These are phyloP conservation scores for Mastomys coucha DNA, from an alignment of 2,113 vertebrate genomes.

Conservation along the genomic window DNA sequence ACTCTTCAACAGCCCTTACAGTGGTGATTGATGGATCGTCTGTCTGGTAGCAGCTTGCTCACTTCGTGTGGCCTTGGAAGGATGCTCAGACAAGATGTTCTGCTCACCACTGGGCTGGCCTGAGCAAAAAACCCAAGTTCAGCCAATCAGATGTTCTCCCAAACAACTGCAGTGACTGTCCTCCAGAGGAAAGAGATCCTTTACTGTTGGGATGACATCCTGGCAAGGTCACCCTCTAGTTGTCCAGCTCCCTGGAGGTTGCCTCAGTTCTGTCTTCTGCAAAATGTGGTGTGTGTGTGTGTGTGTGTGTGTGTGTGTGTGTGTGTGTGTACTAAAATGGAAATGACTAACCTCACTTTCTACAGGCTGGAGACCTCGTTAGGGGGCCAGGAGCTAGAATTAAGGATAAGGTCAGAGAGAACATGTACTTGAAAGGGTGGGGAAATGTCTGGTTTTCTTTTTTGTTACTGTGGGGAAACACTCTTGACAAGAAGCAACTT, in stretches of 20 bases:
- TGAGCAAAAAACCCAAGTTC: not conserved
- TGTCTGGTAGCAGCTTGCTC: not conserved
- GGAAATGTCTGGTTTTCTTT: not conserved
- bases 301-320: too few species aligned
- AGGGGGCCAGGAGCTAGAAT: not conserved
- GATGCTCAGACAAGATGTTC: not conserved
- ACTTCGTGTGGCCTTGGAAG: not conserved
- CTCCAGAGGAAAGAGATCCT: not conserved
- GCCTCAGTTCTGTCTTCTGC: not conserved
- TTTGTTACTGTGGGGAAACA: not conserved
- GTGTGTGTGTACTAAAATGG: not conserved
- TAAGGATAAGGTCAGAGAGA: not conserved
- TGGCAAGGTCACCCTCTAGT: not conserved
- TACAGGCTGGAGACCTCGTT: not conserved
- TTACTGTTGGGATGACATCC: not conserved
- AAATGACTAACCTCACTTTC: slow-evolving; percentile 10
- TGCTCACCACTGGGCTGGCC: not conserved
- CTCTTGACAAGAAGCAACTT: not conserved
- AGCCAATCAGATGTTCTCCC: not conserved
- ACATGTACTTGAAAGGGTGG: not conserved
- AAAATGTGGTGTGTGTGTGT: not conserved
- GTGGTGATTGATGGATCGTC: not conserved
- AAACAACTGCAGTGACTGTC: not conserved
- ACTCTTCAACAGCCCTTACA: slow-evolving; percentile 4
- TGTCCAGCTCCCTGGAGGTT: not conserved